Base-by-base conservation (phyloP, 2,113 vertebrate genomes). In the Sturnira hondurensis region DNA sequence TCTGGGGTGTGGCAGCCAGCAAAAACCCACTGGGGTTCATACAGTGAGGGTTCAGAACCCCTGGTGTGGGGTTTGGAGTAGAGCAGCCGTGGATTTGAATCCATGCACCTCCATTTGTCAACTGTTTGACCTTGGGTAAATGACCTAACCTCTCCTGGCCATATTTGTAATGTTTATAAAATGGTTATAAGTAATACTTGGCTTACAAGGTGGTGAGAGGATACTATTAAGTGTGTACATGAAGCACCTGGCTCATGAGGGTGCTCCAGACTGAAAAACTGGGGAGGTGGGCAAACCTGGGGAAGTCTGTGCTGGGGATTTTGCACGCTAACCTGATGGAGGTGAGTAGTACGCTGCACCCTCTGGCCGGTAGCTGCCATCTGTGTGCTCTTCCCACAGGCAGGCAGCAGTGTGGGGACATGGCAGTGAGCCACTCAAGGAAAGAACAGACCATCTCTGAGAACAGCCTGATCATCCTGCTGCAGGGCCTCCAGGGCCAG, bases 401-500 rank as follows among this genome's bases (percentile, higher is more conserved):
- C 92, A 61, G 65, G 76, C 87, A 41, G 54, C n/a, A 0, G 45
- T 16, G 82, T 71, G 83, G 65, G 70, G 91, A 16, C 2, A 99
- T 99, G 99, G 99, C 99, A 14, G 97, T 99, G 92, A 98, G 99
- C 95, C 99, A 98, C 98, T 99, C 99, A 0, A 96, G 99, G 77
- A 99, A 99, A 71, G 99, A 99, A 98, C 99, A 99, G 65, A 99
- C 99, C 4, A 99, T 99, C 86, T 97, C 99, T 0, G 99, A 99
- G 98, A 99, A 99, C 99, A 99, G 99, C 98, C 98, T 99, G 98
- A 99, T 99, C 91, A 98, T 99, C 90, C 99, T 99, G 91, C 98
- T 99, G 97, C 99, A 99, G 98, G 99, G 99, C 36, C 98, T 99
- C 68, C 98, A 98, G 0, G 99, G 99, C 17, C 97, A 94, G 12